Base-by-base conservation (phyloP, 2,797 vertebrate species). In the Pteropus rufus region DNA sequence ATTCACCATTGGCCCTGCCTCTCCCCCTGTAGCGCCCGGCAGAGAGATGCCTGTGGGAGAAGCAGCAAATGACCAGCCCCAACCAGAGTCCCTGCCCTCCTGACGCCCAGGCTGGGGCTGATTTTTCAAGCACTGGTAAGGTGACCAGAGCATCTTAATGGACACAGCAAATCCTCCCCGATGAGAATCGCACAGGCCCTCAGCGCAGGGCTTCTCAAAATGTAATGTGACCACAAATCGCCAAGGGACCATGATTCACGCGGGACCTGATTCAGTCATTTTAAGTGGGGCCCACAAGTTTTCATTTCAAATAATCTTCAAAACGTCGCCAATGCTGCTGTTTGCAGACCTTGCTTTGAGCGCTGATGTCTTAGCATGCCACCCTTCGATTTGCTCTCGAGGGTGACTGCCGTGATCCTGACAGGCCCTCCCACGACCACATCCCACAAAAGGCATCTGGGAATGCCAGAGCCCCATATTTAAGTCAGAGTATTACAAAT, bases 401-500 rank as follows among this genome's bases (percentile, higher is more conserved):
- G 31, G 62, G 23, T 26, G 73, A 44, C 52, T 18, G 1, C 4
- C 39, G 52, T n/a, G 36, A 23, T 29, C 36, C 39, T 49, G 36
- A 6, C 31, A 52, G 7, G 1, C 1, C 39, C 24, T 5, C 23
- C 26, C 1, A 19, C 2, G 4, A 1, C 3, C 2, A 19, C 10
- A 8, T 23, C 10, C 67, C 46, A 65, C 39, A 62, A 5, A 39
- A 72, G 54, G 7, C 7, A 19, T 54, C 14, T 82, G 21, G 46
- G n/a, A 21, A 5, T 69, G 19, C 7, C 64, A 19, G 8, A 64
- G 21, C 29, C 46, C 46, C 73, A 15, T 36, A 10, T 44, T 15
- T 81, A 84, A 73, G 36, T n/a, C 62, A 52, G 60, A 52, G 4
- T 19, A 41, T 58, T 80, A 24, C 41, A 69, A 76, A 31, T 12